Conservation (phyloP, 2,797 vertebrate genomes). For the Enteromius treurensis region DNA sequence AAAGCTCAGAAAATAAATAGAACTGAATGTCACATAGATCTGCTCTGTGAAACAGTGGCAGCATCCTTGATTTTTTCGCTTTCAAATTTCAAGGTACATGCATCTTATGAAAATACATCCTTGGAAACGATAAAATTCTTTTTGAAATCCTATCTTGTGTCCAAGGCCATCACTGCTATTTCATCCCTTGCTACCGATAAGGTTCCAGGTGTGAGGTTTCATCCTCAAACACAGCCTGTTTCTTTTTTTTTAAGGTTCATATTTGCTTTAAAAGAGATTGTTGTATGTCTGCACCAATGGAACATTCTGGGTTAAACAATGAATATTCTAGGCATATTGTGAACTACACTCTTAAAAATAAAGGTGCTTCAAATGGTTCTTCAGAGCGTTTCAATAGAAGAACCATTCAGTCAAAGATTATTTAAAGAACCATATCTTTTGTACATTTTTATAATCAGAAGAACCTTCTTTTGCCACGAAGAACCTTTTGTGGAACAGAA, state of each 20-base stretch:
- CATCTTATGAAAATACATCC: conserved; percentile 60
- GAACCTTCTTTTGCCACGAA: too few relatives aligned
- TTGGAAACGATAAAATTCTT: conserved; percentile 65
- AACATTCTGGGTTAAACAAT: conserved; percentile 45
- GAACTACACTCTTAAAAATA: neutral
- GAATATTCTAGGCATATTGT: conserved; percentile 63
- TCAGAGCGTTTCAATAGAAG: too few relatives aligned
- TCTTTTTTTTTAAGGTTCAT: conserved; percentile 40
- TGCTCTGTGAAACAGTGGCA: conserved; percentile 21
- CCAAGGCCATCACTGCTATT: conserved; percentile 65
- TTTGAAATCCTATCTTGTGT: conserved; percentile 46
- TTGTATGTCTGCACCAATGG: conserved; percentile 1
- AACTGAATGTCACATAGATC: neutral
- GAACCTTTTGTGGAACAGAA: too few relatives aligned
- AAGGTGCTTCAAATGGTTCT: too few relatives aligned
- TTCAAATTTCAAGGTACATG: conserved; percentile 50
- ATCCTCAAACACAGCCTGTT: conserved; percentile 59
- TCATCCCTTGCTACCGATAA: conserved; percentile 50
- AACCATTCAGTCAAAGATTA: too few relatives aligned
- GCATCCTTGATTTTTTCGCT: conserved; percentile 65
- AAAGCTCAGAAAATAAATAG: neutral
- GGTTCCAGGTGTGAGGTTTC: conserved; percentile 55
- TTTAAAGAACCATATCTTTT: too few relatives aligned
- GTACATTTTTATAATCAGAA: too few relatives aligned
- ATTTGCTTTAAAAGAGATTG: conserved; percentile 23